These are phyloP conservation scores for Astropecten irregularis DNA, from an alignment of 53 echinoderm and acorn worm genomes.

Conservation along the genomic window DNA sequence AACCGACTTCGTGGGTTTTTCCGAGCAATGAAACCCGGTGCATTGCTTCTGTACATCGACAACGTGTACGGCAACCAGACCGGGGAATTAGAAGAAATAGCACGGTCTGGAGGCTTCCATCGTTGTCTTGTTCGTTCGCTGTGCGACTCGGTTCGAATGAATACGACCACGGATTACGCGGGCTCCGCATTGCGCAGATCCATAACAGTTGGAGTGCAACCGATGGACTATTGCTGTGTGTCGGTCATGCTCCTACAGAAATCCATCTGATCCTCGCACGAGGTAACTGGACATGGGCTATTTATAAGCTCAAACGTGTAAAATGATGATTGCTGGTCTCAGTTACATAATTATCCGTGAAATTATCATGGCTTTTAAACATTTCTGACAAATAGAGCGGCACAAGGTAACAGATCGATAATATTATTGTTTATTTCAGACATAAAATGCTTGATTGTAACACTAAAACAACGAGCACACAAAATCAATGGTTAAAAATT, in stretches of 20 bases:
- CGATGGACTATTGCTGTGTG: neutral
- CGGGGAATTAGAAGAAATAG: neutral
- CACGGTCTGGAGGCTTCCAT: neutral
- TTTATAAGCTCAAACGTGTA: no score
- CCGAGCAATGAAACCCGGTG: constrained; percentile 3
- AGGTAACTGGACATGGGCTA: no score
- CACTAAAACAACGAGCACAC: no score
- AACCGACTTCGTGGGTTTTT: constrained; percentile 4
- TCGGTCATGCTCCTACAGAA: constrained; percentile 17
- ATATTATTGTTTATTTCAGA: no score
- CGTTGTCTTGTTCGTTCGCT: constrained; percentile 25
- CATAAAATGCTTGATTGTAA: no score
- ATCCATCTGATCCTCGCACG: neutral
- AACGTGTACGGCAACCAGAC: neutral
- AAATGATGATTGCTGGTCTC: no score
- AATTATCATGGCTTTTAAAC: no score
- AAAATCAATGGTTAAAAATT: no score
- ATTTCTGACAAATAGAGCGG: no score
- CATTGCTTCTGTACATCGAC: constrained; percentile 30
- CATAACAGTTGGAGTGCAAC: neutral
- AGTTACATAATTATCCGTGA: no score
- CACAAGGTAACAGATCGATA: no score
- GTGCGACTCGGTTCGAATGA: no score
- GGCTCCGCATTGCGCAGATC: neutral
- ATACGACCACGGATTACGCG: neutral